Base-by-base conservation (phyloP, 2,888 invertebrate genomes). In the Pyrochroa serraticornis region DNA sequence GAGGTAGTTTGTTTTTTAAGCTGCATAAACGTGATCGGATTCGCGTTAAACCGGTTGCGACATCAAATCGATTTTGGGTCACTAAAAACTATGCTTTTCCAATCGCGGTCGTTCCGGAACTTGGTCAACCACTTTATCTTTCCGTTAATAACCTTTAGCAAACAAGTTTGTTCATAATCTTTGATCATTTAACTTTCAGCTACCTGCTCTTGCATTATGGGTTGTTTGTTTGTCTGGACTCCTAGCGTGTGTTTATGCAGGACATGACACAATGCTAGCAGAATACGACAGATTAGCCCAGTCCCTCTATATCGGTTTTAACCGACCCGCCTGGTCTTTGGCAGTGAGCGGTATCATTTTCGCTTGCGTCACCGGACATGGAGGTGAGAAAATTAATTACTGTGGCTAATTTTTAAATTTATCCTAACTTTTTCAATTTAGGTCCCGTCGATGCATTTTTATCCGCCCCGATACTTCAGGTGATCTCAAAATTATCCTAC, bases 401-500 rank as follows among this genome's bases (percentile, higher is more conserved):
- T 22, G 31, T 35, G 36, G 36, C 34, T 44, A 44, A 30, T 44
- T 37, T 44, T 41, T 42, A 50, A 50, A 50, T 50, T 14, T 30
- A 8, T 33, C 22, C 30, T 30, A 43, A 31, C 35, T 35, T 35
- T 12, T 33, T 33, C 34, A 34, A 39, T 53, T 8, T 46, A 53
- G 55, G 55, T 39, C 31, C 50, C n/a, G 35, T 61, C 22, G 50
- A 61, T 34, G 33, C 31, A 78, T 80, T 83, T 60, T 72, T 83
- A 0, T 82, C 82, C 0, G 70, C 81, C 0, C 64, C 70, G 1
- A 61, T 82, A 38, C 83, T 83, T 80, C 81, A 82, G 69, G 72
- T 82, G n/a, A 77, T 83, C 1, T 79, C 82, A 1, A 78, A 82
- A 3, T 71, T 84, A 2, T 82, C 83, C 0, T 84, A 81, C 58